Percentiles rank a stretch among this genome's conserved stretches.
phyloP scores from a whole-genome alignment of 53 echinoderm and acorn worm species.

The Holothuria scabra region DNA sequence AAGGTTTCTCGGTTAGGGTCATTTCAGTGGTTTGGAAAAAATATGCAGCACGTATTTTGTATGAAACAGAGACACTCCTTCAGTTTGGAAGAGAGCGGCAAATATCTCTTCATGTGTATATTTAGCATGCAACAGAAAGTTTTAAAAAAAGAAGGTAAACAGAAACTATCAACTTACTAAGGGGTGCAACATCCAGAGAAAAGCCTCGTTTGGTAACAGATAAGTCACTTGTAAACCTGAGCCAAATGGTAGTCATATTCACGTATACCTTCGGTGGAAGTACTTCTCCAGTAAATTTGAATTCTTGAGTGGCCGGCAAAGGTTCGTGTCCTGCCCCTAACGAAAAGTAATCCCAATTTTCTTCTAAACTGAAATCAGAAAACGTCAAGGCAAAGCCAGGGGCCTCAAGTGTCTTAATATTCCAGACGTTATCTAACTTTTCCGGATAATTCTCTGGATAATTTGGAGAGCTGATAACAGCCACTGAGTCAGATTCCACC shows the following conservation, averaged over 20 bases:
- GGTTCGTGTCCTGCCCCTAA: conserved; percentile 9
- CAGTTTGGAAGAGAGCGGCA: no score
- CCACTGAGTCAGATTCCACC: no score
- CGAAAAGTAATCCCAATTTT: conserved; percentile 28
- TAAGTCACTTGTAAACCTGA: conserved; percentile 38
- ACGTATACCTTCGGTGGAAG: neutral
- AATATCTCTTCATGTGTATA: no score
- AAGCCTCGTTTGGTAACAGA: conserved; percentile 13
- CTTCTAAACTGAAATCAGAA: conserved; percentile 3
- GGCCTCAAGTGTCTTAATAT: neutral
- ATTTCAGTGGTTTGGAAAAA: no score
- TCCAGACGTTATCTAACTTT: conserved; percentile 24
- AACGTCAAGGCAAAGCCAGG: conserved; percentile 8
- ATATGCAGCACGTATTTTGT: no score
- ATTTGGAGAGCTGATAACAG: neutral
- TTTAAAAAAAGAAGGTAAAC: no score
- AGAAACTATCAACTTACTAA: no score
- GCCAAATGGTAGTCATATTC: neutral
- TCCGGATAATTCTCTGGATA: conserved; percentile 20
- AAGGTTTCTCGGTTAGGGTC: no score
- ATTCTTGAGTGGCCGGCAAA: neutral
- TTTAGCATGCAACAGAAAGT: no score
- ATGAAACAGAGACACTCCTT: no score
- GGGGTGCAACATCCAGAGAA: neutral
- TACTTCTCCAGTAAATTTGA: neutral